A percentile compares a stretch with the other conserved stretches of the same genome.
Evolutionary conservation across 2,888 invertebrate species (phyloP).

Genomic region (Barypeithes pellucidus): DNA sequence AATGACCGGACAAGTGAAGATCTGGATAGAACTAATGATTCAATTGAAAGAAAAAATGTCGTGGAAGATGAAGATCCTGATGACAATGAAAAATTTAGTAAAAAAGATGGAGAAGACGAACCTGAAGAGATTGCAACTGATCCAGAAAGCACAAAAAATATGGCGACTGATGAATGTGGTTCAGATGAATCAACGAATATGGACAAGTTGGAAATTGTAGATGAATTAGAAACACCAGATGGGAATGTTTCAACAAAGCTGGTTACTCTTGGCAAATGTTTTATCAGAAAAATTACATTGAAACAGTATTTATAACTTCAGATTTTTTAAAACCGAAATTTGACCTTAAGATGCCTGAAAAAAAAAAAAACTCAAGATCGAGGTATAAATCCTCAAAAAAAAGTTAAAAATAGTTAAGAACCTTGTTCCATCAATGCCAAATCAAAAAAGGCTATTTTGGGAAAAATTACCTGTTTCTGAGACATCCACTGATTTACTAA

Average conservation of each 20-base stretch:
- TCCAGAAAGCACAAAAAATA: conserved; percentile 22
- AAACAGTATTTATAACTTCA: too few species aligned
- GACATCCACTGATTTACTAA: too few species aligned
- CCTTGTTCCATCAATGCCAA: too few species aligned
- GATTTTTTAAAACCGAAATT: too few species aligned
- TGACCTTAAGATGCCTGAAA: too few species aligned
- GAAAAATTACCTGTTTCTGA: too few species aligned
- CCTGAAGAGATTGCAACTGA: not conserved
- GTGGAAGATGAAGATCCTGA: not conserved
- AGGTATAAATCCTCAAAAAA: too few species aligned
- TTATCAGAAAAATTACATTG: too few species aligned
- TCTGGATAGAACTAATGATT: not conserved
- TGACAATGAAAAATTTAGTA: conserved; percentile 36
- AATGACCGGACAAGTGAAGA: conserved; percentile 43
- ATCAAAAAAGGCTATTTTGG: too few species aligned
- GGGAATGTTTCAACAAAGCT: not conserved
- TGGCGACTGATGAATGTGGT: not conserved
- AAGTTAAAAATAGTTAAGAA: too few species aligned
- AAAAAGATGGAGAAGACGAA: conserved; percentile 16
- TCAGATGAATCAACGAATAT: conserved; percentile 12
- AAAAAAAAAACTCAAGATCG: too few species aligned
- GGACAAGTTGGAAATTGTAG: not conserved
- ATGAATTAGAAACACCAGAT: not conserved
- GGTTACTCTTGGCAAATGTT: too few species aligned
- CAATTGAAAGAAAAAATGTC: not conserved